A percentile compares a stretch with the other conserved stretches of the same genome.
Conservation (phyloP, 2,888 invertebrate genomes). For the Agrilus mali region DNA sequence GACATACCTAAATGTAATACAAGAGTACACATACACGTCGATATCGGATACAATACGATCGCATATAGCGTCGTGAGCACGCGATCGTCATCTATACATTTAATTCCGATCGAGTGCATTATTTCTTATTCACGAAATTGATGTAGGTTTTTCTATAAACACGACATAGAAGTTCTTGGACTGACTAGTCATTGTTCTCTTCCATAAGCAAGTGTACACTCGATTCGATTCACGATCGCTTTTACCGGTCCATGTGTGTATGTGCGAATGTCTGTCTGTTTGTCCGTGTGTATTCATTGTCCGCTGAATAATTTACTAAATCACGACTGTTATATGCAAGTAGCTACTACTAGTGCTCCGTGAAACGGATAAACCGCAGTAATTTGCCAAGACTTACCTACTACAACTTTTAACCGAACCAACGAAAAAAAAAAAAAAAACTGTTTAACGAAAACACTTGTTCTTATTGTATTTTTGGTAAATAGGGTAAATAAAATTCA, state of each 20-base stretch:
- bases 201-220: constrained; percentile 3
- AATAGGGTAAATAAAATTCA: too few species aligned
- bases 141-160: constrained; percentile 9
- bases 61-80: too few species aligned
- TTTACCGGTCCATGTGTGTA: constrained; percentile 4
- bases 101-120: constrained; percentile 21
- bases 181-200: constrained; percentile 1
- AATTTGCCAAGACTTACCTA: too few species aligned
- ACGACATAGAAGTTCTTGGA: neutral
- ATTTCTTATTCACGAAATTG: constrained; percentile 22
- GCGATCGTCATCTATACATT: constrained; percentile 11
- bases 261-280: neutral
- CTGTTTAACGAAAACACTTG: too few species aligned
- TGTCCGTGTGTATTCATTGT: constrained; percentile 13
- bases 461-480: too few species aligned
- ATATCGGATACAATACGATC: too few species aligned
- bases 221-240: constrained; percentile 12
- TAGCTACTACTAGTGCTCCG: too few species aligned
- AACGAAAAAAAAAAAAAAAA: too few species aligned
- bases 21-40: too few species aligned
- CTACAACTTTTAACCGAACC: too few species aligned
- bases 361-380: too few species aligned
- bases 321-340: constrained; percentile 7
- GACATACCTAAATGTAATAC: too few species aligned
- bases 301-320: constrained; percentile 20